phyloP scores from a whole-genome alignment of 2,888 invertebrate species.

The Acronicta aceris region DNA sequence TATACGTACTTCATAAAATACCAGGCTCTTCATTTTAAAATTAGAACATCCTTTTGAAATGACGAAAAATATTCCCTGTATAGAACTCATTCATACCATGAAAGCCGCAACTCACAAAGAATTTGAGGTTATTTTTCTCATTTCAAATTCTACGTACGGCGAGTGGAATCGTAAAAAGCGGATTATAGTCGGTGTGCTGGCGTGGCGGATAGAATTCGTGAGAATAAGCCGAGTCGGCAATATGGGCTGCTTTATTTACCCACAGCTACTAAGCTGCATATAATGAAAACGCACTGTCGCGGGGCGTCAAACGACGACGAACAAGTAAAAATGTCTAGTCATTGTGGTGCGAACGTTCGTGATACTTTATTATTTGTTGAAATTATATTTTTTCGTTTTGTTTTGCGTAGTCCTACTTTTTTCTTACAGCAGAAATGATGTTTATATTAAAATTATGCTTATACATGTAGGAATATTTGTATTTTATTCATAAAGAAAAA shows the following conservation, averaged over 20 bases:
- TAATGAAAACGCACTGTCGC: constrained; percentile 89
- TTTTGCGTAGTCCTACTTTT: not conserved
- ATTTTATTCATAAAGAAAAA: too few relatives aligned
- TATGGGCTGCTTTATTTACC: constrained; percentile 87
- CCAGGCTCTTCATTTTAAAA: constrained; percentile 34
- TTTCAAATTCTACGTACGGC: constrained; percentile 85
- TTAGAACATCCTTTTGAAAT: constrained; percentile 41
- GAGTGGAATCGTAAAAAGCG: constrained; percentile 88
- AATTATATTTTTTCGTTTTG: not conserved
- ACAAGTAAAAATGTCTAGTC: constrained; percentile 75
- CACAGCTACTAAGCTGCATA: constrained; percentile 87
- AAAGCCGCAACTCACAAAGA: constrained; percentile 77
- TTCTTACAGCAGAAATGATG: not conserved
- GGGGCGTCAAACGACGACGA: constrained; percentile 80
- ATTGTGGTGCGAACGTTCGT: constrained; percentile 55
- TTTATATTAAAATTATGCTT: too few relatives aligned
- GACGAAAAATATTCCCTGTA: constrained; percentile 52
- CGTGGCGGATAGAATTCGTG: constrained; percentile 83
- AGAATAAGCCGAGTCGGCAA: constrained; percentile 84
- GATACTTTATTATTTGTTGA: constrained; percentile 63
- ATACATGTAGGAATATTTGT: too few relatives aligned
- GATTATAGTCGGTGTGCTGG: constrained; percentile 83
- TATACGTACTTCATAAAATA: constrained; percentile 17
- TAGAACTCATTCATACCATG: constrained; percentile 78
- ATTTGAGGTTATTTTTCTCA: constrained; percentile 86